Evolutionary conservation across 2,113 vertebrate genomes (phyloP), one percentile per base, ranked within the genome.

Genomic region (Eupsittula cactorum): DNA sequence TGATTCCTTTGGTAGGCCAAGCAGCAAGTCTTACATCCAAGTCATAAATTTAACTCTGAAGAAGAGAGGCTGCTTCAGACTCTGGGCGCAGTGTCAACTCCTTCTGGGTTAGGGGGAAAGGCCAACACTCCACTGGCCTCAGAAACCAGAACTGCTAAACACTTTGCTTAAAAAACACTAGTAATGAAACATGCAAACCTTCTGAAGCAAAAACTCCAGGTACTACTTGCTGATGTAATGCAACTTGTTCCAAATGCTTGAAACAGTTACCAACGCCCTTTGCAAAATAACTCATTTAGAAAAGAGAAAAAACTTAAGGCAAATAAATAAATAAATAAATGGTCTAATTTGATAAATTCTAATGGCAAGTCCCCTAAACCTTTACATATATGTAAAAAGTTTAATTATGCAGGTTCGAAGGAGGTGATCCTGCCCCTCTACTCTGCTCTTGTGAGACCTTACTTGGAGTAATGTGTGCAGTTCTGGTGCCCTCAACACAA

Each of bases 71-170:
- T 68, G 80, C 76, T 93, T 85, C 93, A 90, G 82, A 82, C 86
- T 92, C 93, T 73, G 93, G 94, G 86, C 12, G 17, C 82, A 93
- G 63, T 93, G 78, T 95, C 93, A 95, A 64, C 86, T 96, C 88
- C 91, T 95, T 79, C 75, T 82, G 94, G 63, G 75, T 24, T 42
- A 79, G 86, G 79, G 88, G 95, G 59, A 77, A 86, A 8, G 71
- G 96, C 80, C 94, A 96, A 69, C 29, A 82, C 67, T 78, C 70
- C 2, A 4, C 29, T 0, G 2, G 71, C 42, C 80, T 83, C 86
- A 80, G 57, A 94, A 79, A 88, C 39, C 70, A 92, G 33, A 92
- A 93, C 75, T 82, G 62, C 60, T 80, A 73, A 88, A 82, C 44
- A 60, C 82, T 90, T 85, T 37, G 33, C 78, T 71, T 91, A 64